These are phyloP conservation scores for Drosophila biarmipes DNA, from an alignment of 1,140 invertebrate species.

Conservation along the genomic window DNA sequence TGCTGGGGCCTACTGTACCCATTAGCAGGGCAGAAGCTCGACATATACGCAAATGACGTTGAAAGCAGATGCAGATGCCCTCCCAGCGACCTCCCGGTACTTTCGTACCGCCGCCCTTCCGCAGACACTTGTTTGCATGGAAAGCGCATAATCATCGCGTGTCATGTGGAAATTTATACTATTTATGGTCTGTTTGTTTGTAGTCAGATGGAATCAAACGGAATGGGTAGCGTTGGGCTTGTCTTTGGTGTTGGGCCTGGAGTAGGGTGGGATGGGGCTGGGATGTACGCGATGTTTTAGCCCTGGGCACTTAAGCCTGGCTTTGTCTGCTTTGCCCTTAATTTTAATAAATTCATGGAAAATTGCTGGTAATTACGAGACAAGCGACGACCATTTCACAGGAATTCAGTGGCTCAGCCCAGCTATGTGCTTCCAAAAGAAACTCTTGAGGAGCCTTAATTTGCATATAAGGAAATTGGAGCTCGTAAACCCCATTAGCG, in stretches of 20 bases:
- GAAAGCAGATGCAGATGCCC: conserved; percentile 59
- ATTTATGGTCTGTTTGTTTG: conserved; percentile 83
- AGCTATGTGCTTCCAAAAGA: conserved; percentile 9
- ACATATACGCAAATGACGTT: conserved; percentile 63
- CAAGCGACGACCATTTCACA: conserved; percentile 75
- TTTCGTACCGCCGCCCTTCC: conserved; percentile 5
- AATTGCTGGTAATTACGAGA: conserved; percentile 76
- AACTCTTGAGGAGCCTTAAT: conserved; percentile 21
- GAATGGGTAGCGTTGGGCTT: conserved; percentile 13
- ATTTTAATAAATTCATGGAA: conserved; percentile 80
- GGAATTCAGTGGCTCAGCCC: conserved; percentile 50
- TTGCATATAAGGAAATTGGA: conserved; percentile 57
- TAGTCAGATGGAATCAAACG: conserved; percentile 56
- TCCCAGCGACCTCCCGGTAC: conserved; percentile 23
- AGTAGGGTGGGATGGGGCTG: conserved; percentile 5
- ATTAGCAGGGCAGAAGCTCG: conserved; percentile 39
- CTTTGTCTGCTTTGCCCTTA: conserved; percentile 42
- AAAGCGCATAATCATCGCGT: conserved; percentile 82
- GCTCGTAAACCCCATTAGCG: conserved; percentile 52
- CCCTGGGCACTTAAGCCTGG: conserved; percentile 61
- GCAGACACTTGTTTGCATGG: conserved; percentile 64
- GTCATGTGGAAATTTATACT: conserved; percentile 83
- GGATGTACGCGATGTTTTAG: conserved; percentile 17
- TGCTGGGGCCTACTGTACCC: conserved; percentile 31
- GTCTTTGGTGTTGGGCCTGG: background rate